Evolutionary conservation across 2,797 vertebrate species (phyloP).

Genomic region (Petrocephalus schoutedeni): DNA sequence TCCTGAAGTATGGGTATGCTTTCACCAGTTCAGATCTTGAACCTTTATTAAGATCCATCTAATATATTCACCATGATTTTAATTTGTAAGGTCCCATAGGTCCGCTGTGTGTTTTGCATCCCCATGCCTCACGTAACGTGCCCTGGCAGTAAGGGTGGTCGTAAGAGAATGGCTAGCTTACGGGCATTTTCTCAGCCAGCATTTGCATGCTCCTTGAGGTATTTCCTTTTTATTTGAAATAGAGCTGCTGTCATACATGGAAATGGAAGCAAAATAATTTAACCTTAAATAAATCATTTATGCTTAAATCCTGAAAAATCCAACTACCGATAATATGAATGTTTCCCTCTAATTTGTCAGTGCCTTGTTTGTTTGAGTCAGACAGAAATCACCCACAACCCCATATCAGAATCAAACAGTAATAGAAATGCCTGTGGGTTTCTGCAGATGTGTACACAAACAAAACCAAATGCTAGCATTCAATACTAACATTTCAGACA

Average conservation of each 20-base stretch:
- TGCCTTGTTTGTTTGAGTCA: background rate
- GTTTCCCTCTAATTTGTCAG: background rate
- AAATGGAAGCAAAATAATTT: background rate
- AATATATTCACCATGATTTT: constrained; percentile 4
- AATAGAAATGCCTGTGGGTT: background rate
- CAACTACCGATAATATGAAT: background rate
- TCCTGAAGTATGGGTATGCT: background rate
- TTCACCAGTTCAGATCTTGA: constrained; percentile 7
- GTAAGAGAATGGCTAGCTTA: background rate
- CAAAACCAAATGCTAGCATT: background rate
- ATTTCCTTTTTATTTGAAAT: background rate
- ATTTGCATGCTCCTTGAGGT: background rate
- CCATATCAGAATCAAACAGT: background rate
- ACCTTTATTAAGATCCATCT: constrained; percentile 34
- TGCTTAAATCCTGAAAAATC: background rate
- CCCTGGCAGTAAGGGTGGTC: background rate
- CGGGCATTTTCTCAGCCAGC: background rate
- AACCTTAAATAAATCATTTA: background rate
- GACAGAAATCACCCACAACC: background rate
- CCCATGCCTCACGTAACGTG: background rate
- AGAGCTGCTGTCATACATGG: background rate
- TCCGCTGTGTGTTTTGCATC: background rate
- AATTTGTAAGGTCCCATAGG: background rate
- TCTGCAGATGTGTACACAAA: background rate
- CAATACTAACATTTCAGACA: background rate